Conservation (phyloP, 2,888 invertebrate species). For the Ommatoiulus sabulosus region DNA sequence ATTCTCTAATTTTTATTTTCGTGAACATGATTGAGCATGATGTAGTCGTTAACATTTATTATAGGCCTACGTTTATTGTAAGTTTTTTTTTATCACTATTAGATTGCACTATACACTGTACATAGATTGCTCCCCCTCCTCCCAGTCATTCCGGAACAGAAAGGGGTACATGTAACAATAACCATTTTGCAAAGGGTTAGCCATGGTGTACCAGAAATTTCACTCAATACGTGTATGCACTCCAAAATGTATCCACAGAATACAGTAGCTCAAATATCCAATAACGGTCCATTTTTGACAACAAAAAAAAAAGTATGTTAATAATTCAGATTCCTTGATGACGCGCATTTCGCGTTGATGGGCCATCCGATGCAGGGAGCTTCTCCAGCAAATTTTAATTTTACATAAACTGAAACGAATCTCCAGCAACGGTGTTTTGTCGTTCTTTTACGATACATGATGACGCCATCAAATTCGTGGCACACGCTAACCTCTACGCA, state of each 20-base stretch:
- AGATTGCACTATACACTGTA: too few species aligned
- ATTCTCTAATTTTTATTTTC: too few species aligned
- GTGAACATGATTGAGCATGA: too few species aligned
- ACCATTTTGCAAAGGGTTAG: too few species aligned
- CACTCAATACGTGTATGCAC: too few species aligned
- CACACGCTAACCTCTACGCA: not conserved
- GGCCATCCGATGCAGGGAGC: not conserved
- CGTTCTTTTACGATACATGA: not conserved
- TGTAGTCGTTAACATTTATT: too few species aligned
- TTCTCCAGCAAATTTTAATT: not conserved
- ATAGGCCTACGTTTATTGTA: too few species aligned
- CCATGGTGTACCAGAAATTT: too few species aligned
- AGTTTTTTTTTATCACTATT: too few species aligned
- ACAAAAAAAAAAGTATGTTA: not conserved
- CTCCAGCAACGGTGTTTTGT: not conserved
- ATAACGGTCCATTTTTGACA: not conserved
- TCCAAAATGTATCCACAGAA: not conserved
- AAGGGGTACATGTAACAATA: too few species aligned
- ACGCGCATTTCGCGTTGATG: not conserved
- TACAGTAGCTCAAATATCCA: not conserved
- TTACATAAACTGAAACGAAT: not conserved
- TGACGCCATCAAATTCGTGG: constrained; percentile 4
- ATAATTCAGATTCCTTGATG: not conserved
- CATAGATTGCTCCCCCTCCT: too few species aligned
- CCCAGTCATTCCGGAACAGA: too few species aligned